A percentile compares a stretch with the other conserved stretches of the same genome.
Conservation (phyloP, 2,888 invertebrate genomes). For the Venustoraphidia nigricollis region DNA sequence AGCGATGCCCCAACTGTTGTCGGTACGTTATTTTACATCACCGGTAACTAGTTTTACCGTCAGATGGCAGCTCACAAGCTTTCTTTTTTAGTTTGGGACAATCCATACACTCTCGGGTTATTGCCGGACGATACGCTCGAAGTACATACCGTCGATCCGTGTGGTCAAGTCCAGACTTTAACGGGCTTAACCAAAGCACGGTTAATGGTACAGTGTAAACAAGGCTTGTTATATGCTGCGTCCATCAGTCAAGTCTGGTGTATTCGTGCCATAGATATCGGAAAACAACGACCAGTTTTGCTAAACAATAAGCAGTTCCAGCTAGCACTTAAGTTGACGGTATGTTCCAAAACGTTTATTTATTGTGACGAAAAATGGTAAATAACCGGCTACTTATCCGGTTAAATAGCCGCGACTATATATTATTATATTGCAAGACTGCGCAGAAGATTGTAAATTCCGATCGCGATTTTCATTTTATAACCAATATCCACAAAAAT, state of each 20-base stretch:
- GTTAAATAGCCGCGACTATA: no score
- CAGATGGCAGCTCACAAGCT: neutral
- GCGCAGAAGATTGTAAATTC: no score
- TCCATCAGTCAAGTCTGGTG: constrained; percentile 83
- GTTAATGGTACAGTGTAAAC: constrained; percentile 55
- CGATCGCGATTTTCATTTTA: no score
- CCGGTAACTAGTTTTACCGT: neutral
- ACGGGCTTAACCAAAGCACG: constrained; percentile 59
- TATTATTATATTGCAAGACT: no score
- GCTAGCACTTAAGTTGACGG: constrained; percentile 79
- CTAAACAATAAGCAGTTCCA: constrained; percentile 86
- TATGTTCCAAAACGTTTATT: constrained; percentile 29
- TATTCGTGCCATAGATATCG: constrained; percentile 63
- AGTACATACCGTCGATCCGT: constrained; percentile 64
- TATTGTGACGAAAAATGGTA: no score
- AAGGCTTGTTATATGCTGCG: constrained; percentile 73
- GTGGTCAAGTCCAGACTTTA: constrained; percentile 66
- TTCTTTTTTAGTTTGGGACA: constrained; percentile 65
- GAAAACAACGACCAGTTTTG: constrained; percentile 69
- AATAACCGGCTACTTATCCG: no score
- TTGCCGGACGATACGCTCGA: constrained; percentile 62
- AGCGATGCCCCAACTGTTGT: constrained; percentile 56
- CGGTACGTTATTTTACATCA: constrained; percentile 29
- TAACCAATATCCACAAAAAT: no score
- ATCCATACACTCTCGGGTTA: constrained; percentile 81